Evolutionary conservation across 1,140 invertebrate genomes (phyloP).

Genomic region (Drosophila seguyi): DNA sequence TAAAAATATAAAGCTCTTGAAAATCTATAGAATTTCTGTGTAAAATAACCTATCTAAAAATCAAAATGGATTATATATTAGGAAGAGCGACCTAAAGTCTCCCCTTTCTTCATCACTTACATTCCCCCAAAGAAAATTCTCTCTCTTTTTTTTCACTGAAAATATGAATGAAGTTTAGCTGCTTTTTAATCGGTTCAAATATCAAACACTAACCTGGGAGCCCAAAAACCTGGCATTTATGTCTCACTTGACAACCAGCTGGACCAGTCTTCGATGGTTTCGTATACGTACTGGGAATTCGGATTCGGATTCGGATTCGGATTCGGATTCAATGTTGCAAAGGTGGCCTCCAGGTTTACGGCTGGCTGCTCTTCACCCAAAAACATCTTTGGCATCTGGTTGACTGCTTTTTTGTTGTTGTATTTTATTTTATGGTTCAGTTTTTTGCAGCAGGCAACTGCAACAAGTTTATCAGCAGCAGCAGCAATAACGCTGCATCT

Average conservation of each 20-base stretch:
- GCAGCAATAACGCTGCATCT: conserved; percentile 17
- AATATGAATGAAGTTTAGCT: conserved; percentile 9
- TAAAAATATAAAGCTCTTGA: background rate
- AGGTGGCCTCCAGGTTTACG: conserved; percentile 15
- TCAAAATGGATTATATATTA: background rate
- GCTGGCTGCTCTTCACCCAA: conserved; percentile 36
- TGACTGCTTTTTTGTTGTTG: conserved; percentile 7
- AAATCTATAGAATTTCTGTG: background rate
- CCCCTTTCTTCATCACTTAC: background rate
- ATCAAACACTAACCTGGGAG: conserved; percentile 25
- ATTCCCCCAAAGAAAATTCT: background rate
- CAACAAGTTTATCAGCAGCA: conserved; percentile 41
- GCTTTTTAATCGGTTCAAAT: conserved; percentile 12
- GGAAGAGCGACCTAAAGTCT: too few relatives aligned
- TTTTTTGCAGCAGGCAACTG: conserved; percentile 14
- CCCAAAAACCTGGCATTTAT: conserved; percentile 35
- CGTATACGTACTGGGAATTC: conserved; percentile 4
- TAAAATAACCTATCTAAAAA: background rate
- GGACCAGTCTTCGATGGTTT: conserved; percentile 31
- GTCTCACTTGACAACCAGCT: conserved; percentile 46
- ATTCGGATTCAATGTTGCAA: conserved; percentile 16
- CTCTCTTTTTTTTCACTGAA: background rate
- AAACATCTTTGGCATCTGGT: conserved; percentile 51
- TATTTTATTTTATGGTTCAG: background rate
- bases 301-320: too few relatives aligned